These are phyloP conservation scores for Liodrosophila aerea DNA, from an alignment of 2,888 invertebrate genomes.

Conservation along the genomic window DNA sequence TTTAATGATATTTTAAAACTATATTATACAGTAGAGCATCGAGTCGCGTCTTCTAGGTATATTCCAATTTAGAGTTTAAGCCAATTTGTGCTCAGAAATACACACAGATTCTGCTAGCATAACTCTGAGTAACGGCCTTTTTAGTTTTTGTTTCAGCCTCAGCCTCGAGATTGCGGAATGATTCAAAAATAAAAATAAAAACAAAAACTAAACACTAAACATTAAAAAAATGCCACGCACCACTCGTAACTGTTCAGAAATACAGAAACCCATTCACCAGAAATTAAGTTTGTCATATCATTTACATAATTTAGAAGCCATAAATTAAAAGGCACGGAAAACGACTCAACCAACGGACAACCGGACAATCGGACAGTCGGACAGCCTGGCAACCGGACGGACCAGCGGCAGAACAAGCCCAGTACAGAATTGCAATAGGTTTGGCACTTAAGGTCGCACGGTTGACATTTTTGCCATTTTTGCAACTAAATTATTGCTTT, in stretches of 20 bases:
- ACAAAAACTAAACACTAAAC: no score
- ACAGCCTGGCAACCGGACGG: constrained; percentile 27
- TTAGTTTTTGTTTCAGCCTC: constrained; percentile 27
- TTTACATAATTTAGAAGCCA: constrained; percentile 73
- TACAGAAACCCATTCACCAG: constrained; percentile 64
- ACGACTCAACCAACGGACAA: constrained; percentile 5
- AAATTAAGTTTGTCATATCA: constrained; percentile 65
- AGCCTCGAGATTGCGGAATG: constrained; percentile 39
- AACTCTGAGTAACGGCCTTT: constrained; percentile 49
- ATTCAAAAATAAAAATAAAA: constrained; percentile 31
- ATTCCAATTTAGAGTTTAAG: constrained; percentile 60
- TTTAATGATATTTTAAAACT: constrained; percentile 59
- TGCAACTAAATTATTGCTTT: background rate
- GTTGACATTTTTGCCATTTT: constrained; percentile 5
- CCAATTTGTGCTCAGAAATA: constrained; percentile 32
- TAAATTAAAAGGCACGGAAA: constrained; percentile 65
- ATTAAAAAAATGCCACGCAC: constrained; percentile 44
- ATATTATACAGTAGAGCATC: constrained; percentile 29
- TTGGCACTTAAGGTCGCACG: constrained; percentile 28
- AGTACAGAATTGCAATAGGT: constrained; percentile 36
- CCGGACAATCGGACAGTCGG: no score
- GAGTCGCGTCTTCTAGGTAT: constrained; percentile 20
- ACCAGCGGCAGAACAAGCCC: constrained; percentile 24
- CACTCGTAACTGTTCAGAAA: constrained; percentile 25
- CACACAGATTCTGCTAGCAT: constrained; percentile 27